Percentiles rank a stretch among this genome's conserved stretches.
These are phyloP conservation scores for Macaca mulatta DNA, from an alignment of 2,113 vertebrate species.

Conservation along the genomic window DNA sequence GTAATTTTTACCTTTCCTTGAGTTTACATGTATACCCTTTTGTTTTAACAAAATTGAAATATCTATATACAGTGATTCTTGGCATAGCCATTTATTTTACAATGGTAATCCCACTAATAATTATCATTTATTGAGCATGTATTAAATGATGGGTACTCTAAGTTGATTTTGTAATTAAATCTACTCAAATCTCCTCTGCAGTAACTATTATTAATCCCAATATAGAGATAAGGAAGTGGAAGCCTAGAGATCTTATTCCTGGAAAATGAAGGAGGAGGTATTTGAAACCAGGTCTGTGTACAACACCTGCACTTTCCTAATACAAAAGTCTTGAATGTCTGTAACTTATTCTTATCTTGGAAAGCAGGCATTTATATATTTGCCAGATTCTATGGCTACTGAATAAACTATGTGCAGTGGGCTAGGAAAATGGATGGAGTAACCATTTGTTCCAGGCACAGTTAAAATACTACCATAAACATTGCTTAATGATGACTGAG, in stretches of 20 bases:
- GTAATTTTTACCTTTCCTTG: not conserved
- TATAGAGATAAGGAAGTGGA: not conserved
- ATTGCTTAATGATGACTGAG: not conserved
- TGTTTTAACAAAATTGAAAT: slow-evolving; percentile 23
- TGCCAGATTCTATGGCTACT: not conserved
- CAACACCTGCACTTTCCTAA: not conserved
- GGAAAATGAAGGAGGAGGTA: not conserved
- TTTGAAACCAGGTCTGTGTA: not conserved
- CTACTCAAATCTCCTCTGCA: not conserved
- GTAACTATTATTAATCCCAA: not conserved
- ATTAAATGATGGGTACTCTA: not conserved
- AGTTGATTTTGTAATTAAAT: not conserved
- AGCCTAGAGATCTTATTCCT: not conserved
- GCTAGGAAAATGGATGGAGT: not conserved
- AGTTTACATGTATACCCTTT: not conserved
- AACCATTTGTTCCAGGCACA: not conserved
- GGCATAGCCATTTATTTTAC: not conserved
- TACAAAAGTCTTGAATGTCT: not conserved
- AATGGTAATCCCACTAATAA: not conserved
- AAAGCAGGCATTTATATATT: not conserved
- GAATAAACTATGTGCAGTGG: not conserved
- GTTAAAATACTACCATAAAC: not conserved
- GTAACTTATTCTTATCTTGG: not conserved
- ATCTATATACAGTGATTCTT: not conserved
- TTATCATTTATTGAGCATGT: not conserved